These are phyloP conservation scores for Gambusia affinis DNA, from an alignment of 2,113 vertebrate genomes.

Conservation along the genomic window DNA sequence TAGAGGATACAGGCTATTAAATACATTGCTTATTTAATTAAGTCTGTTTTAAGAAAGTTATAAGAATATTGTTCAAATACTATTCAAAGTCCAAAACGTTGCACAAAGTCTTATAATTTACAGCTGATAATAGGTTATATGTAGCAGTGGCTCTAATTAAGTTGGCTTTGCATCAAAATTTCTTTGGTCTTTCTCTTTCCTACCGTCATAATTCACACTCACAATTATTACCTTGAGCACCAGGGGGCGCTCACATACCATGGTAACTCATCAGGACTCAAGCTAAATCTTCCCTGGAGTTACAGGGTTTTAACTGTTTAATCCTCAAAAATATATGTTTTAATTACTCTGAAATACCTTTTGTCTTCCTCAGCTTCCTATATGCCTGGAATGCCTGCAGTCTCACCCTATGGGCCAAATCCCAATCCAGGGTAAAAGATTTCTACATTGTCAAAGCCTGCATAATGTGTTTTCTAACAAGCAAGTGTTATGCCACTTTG, in stretches of 20 bases:
- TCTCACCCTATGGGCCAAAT: constrained; percentile 86
- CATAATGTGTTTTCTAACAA: constrained; percentile 3
- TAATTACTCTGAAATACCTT: neutral
- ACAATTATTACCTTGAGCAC: constrained; percentile 23
- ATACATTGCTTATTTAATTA: neutral
- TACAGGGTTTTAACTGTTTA: neutral
- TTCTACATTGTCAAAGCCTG: neutral
- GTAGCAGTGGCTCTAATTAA: neutral
- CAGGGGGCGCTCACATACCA: constrained; percentile 65
- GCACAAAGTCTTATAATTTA: neutral
- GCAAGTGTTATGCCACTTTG: neutral
- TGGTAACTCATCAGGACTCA: neutral
- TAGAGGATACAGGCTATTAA: neutral
- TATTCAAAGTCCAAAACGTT: neutral
- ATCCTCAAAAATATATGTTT: neutral
- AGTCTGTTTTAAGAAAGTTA: neutral
- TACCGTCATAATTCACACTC: neutral
- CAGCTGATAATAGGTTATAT: neutral
- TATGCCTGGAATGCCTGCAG: constrained; percentile 90
- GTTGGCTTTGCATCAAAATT: neutral
- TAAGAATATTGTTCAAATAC: neutral
- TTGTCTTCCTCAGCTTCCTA: constrained; percentile 87
- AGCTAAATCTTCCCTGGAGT: neutral
- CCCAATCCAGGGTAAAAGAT: constrained; percentile 88
- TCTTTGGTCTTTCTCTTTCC: neutral